Percentiles rank a stretch among this genome's conserved stretches.
Evolutionary conservation across 2,797 vertebrate species (phyloP).

Genomic region (Eulemur albifrons): DNA sequence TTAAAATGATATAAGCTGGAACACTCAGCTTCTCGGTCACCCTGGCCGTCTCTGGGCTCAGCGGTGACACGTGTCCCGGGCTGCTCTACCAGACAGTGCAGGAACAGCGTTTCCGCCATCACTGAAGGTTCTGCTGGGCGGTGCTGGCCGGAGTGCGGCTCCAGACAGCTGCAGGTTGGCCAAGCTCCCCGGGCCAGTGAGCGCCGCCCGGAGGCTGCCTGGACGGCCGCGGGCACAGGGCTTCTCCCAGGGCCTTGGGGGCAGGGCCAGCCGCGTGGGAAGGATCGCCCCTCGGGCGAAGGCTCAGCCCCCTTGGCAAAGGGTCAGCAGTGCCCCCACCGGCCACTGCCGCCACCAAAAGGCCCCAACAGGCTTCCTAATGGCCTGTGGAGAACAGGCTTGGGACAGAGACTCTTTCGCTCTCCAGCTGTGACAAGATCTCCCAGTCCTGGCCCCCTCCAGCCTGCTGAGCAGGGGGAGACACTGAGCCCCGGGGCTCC

Average conservation of each 20-base stretch:
- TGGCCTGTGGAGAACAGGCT: not conserved
- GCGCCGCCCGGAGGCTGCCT: not conserved
- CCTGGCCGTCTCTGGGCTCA: not conserved
- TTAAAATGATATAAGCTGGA: not conserved
- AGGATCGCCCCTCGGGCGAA: rapidly evolving
- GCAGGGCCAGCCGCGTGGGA: not conserved
- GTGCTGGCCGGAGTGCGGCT: rapidly evolving
- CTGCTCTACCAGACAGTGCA: rapidly evolving
- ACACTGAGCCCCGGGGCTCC: rapidly evolving
- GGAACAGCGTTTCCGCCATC: rapidly evolving
- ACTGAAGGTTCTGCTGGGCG: rapidly evolving
- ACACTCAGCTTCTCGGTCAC: not conserved
- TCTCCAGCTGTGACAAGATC: rapidly evolving
- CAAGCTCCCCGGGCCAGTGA: rapidly evolving
- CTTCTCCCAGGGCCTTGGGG: rapidly evolving
- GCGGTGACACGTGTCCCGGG: rapidly evolving
- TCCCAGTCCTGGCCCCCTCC: no score
- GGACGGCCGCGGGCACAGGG: rapidly evolving
- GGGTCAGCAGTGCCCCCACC: not conserved
- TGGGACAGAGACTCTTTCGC: not conserved
- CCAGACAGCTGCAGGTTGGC: not conserved
- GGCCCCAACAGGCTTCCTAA: not conserved
- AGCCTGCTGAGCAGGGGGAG: rapidly evolving
- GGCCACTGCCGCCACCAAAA: not conserved
- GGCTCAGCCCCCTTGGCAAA: not conserved